Evolutionary conservation across 2,797 vertebrate genomes (phyloP), one percentile per base, ranked within the genome.

Genomic region (Scolopax rusticola): DNA sequence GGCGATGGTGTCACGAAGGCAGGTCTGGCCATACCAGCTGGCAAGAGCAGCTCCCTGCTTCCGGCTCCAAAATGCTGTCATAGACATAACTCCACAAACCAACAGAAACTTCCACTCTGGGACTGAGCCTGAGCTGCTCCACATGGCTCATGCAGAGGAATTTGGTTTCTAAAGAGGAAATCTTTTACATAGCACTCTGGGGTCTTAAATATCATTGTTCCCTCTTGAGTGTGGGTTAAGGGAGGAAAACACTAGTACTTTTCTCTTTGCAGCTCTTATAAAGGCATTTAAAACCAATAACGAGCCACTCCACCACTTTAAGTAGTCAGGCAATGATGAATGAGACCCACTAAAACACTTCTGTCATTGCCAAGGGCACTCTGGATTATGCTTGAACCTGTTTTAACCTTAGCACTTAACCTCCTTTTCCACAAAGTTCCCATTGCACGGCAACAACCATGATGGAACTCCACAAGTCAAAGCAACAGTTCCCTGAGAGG

Each of bases 401-500:
- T 73, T 91, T 89, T 85, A 91, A 91, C 92, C 93, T 86, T 25
- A 93, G 77, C 80, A 95, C 89, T 97, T 91, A 84, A 88, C 87
- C 87, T 95, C 67, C 82, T 84, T 87, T 77, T 54, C 76, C 69
- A 65, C 76, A 47, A 81, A 85, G 50, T 65, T 94, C 27, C 21
- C 69, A 65, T 27, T 48, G 65, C 76, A 38, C 16, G n/a, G 80
- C 50, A 92, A 73, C 43, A 69, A 36, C 41, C 20, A 36, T 4
- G 69, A 61, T 33, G 67, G 54, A 86, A 41, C 73, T 96, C 76
- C 86, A 81, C 54, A 71, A 68, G 33, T 24, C n/a, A 51, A 79
- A 91, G 74, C 64, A 78, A 67, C 8, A 23, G 28, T 47, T 97
- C 24, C 25, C 32, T 54, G 57, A 73, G 60, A 95, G 17, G 45